phyloP scores from a whole-genome alignment of 2,113 vertebrate species.

The Tor tambroides region DNA sequence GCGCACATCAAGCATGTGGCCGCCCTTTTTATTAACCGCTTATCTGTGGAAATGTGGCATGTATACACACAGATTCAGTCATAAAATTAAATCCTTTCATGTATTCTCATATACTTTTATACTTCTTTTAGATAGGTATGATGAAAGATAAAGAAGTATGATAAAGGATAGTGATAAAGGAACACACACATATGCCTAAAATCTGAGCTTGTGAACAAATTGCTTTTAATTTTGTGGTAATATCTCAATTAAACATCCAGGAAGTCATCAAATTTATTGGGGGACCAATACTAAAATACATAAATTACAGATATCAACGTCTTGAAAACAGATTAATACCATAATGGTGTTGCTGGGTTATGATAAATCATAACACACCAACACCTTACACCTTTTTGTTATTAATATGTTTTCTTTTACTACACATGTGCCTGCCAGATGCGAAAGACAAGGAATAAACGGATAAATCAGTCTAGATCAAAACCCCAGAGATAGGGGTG shows the following conservation, averaged over 20 bases:
- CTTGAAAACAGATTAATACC: background rate
- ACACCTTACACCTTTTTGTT: background rate
- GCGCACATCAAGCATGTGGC: background rate
- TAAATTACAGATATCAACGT: background rate
- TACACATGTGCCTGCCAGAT: background rate
- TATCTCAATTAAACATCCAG: background rate
- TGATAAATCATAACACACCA: background rate
- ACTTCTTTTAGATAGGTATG: too few species aligned
- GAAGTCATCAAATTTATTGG: background rate
- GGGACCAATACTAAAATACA: background rate
- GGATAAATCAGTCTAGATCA: background rate
- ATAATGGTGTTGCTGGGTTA: background rate
- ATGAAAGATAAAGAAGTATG: too few species aligned
- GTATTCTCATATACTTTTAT: too few species aligned
- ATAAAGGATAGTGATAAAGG: too few species aligned
- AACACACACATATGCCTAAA: background rate
- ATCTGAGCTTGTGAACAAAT: background rate
- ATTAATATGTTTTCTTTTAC: background rate
- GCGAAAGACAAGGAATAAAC: background rate
- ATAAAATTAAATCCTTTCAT: too few species aligned
- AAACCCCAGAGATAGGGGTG: conserved; percentile 48
- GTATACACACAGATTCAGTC: too few species aligned
- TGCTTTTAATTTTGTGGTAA: background rate
- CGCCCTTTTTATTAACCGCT: background rate
- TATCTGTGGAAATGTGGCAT: background rate